phyloP scores from a whole-genome alignment of 2,113 vertebrate species.

The Elaphurus davidianus region DNA sequence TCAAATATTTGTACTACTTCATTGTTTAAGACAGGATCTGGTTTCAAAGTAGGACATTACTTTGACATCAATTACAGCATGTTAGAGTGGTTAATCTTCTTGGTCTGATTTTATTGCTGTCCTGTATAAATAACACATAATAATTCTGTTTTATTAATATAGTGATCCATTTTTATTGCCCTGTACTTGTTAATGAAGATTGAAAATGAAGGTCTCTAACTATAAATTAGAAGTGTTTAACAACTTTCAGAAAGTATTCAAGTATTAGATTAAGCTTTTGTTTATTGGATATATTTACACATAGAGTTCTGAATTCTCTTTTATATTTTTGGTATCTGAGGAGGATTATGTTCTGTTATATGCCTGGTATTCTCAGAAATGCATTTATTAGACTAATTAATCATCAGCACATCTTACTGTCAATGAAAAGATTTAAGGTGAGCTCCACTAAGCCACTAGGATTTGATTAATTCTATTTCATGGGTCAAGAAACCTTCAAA shows the following conservation, averaged over 20 bases:
- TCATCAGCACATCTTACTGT: neutral
- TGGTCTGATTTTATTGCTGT: slow-evolving; percentile 61
- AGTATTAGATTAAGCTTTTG: neutral
- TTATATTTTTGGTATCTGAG: neutral
- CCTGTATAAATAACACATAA: slow-evolving; percentile 67
- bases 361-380: neutral
- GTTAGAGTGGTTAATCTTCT: slow-evolving; percentile 63
- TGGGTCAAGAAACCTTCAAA: neutral
- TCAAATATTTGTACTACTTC: neutral
- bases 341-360: neutral
- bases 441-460: neutral
- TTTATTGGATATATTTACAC: neutral
- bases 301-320: neutral
- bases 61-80: slow-evolving; percentile 70
- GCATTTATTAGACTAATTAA: neutral
- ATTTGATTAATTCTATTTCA: neutral
- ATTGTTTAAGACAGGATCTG: slow-evolving; percentile 46
- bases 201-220: slow-evolving; percentile 45
- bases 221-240: slow-evolving; percentile 66
- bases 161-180: slow-evolving; percentile 69
- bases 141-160: slow-evolving; percentile 76
- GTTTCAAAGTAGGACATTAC: slow-evolving; percentile 49
- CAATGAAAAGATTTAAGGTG: neutral
- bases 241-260: neutral
- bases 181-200: slow-evolving; percentile 57